Percentiles rank a stretch among this genome's conserved stretches.
phyloP scores from a whole-genome alignment of 2,797 vertebrate species.

The Gymnothorax reevesii region DNA sequence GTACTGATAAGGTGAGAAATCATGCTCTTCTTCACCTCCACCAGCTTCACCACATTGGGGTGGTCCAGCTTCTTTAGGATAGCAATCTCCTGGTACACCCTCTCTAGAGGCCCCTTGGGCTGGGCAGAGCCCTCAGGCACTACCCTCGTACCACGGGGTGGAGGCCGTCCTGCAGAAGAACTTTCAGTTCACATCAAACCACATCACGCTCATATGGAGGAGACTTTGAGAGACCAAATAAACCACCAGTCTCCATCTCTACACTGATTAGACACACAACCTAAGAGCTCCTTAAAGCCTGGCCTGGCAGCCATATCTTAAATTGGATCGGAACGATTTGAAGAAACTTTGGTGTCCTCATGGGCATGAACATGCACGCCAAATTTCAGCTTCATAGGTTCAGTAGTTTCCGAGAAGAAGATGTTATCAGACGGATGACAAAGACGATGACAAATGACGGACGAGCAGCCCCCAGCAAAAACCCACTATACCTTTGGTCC shows the following conservation, averaged over 20 bases:
- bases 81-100: conserved; percentile 97
- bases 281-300: not conserved
- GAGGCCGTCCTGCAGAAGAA: conserved; percentile 82
- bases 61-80: conserved; percentile 98
- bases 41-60: conserved; percentile 94
- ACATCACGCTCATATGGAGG: not conserved
- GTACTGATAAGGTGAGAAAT: not conserved
- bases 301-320: too few species aligned
- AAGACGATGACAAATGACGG: too few species aligned
- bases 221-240: conserved; percentile 9
- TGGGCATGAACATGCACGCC: too few species aligned
- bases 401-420: too few species aligned
- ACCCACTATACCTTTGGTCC: too few species aligned
- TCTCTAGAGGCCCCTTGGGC: conserved; percentile 88
- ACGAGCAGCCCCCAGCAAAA: too few species aligned
- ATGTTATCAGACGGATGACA: too few species aligned
- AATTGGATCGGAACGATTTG: too few species aligned
- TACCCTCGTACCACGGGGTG: conserved; percentile 84
- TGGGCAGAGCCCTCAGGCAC: conserved; percentile 78
- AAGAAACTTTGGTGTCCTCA: too few species aligned
- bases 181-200: not conserved
- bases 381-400: too few species aligned
- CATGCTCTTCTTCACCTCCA: conserved; percentile 75
- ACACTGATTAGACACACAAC: not conserved
- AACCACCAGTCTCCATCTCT: not conserved